These are phyloP conservation scores for Siderastrea radians DNA, from an alignment of 92 coral and sea anemone species.

Conservation along the genomic window DNA sequence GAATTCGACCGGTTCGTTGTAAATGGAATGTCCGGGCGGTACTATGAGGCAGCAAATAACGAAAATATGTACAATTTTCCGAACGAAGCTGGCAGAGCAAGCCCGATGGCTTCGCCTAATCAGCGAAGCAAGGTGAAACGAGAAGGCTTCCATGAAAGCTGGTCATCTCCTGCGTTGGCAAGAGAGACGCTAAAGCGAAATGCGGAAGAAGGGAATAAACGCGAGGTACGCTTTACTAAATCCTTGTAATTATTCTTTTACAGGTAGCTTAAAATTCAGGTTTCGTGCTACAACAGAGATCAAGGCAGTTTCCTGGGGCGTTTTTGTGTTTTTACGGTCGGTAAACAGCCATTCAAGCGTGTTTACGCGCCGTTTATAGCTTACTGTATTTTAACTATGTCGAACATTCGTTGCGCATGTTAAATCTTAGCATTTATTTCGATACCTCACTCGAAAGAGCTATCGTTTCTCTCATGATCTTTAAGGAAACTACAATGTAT, in stretches of 20 bases:
- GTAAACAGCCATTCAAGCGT: constrained; percentile 23
- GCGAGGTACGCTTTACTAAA: constrained; percentile 23
- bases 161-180: constrained; percentile 34
- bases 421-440: neutral
- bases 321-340: constrained; percentile 23
- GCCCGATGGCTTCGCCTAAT: constrained; percentile 29
- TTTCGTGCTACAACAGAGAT: neutral
- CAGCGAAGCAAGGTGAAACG: constrained; percentile 17
- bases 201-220: constrained; percentile 39
- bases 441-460: neutral
- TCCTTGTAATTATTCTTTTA: neutral
- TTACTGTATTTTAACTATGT: neutral
- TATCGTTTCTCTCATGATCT: neutral
- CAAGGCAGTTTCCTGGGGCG: constrained; percentile 6
- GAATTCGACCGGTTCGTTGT: constrained; percentile 3
- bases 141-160: constrained; percentile 44
- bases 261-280: neutral
- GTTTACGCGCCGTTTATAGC: constrained; percentile 6
- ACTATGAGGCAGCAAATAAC: constrained; percentile 37
- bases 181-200: constrained; percentile 48
- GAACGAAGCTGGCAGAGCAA: constrained; percentile 20
- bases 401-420: neutral
- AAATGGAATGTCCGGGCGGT: constrained; percentile 40
- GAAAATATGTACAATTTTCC: constrained; percentile 36
- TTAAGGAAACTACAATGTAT: too few relatives aligned